Percentiles rank a stretch among this genome's conserved stretches.
Evolutionary conservation across 2,888 invertebrate genomes (phyloP).

Genomic region (Drosophila anomalipes): DNA sequence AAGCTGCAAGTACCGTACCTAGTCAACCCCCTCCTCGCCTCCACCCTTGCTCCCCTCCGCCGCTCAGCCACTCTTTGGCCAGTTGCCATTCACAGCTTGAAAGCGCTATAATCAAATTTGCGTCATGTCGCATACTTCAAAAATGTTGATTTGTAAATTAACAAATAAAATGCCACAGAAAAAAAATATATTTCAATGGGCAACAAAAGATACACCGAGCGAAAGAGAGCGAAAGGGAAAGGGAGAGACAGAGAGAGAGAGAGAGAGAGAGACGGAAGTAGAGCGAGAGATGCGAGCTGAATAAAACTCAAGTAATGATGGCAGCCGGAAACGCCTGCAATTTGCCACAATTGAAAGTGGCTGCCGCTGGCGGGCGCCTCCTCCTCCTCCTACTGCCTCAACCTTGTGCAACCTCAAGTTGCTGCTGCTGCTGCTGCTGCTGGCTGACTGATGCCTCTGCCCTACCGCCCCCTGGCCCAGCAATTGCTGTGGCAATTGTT

Average conservation of each 20-base stretch:
- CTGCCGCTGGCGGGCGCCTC: conserved; percentile 58
- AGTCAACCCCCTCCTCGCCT: conserved; percentile 4
- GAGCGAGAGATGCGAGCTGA: conserved; percentile 19
- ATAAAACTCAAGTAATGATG: conserved; percentile 71
- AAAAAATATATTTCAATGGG: conserved; percentile 36
- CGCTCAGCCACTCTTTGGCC: neutral
- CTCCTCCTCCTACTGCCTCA: conserved; percentile 7
- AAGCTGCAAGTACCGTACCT: conserved; percentile 6
- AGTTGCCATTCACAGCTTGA: conserved; percentile 57
- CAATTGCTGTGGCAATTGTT: conserved; percentile 39
- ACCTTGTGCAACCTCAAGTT: conserved; percentile 17
- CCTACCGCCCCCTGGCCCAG: conserved; percentile 3
- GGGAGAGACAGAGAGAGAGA: neutral
- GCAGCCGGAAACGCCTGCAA: conserved; percentile 83
- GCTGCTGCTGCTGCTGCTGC: conserved; percentile 7
- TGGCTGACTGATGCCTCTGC: neutral
- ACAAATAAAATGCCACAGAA: conserved; percentile 68
- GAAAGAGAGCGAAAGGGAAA: neutral
- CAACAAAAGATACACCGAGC: neutral
- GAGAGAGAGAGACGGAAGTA: conserved; percentile 3
- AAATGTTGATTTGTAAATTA: conserved; percentile 76
- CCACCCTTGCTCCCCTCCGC: neutral
- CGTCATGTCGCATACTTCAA: conserved; percentile 63
- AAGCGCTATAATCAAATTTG: conserved; percentile 72
- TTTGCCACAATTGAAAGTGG: conserved; percentile 82